Conservation (phyloP, 2,113 vertebrate genomes). For the Antechinus stuartii region DNA sequence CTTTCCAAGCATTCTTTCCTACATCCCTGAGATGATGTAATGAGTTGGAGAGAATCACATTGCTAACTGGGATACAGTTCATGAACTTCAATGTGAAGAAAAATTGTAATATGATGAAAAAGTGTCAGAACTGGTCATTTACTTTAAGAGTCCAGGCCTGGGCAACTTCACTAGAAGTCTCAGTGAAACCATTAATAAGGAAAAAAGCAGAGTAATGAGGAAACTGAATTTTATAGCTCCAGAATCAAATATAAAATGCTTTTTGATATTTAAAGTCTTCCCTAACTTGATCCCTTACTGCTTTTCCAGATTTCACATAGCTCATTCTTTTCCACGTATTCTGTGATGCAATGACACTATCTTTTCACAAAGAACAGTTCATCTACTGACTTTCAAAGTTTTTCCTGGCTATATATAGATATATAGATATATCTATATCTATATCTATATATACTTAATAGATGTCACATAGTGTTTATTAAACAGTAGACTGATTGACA, state of each 20-base stretch:
- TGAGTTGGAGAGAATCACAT: constrained; percentile 14
- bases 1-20: not conserved
- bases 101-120: constrained; percentile 58
- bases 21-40: not conserved
- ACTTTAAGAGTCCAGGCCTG: not conserved
- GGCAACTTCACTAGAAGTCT: not conserved
- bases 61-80: constrained; percentile 49
- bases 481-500: not conserved
- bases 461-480: not conserved
- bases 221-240: not conserved
- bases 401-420: not conserved
- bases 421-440: no score
- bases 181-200: not conserved
- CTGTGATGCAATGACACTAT: not conserved
- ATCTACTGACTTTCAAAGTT: not conserved
- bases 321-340: not conserved
- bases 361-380: not conserved
- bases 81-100: constrained; percentile 44
- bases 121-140: constrained; percentile 35
- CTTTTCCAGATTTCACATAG: not conserved
- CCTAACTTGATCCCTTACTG: not conserved
- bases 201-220: not conserved
- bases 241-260: not conserved
- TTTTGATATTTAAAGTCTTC: not conserved
- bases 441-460: not conserved